Conservation (phyloP, 2,113 vertebrate species). For the Pristiophorus japonicus region DNA sequence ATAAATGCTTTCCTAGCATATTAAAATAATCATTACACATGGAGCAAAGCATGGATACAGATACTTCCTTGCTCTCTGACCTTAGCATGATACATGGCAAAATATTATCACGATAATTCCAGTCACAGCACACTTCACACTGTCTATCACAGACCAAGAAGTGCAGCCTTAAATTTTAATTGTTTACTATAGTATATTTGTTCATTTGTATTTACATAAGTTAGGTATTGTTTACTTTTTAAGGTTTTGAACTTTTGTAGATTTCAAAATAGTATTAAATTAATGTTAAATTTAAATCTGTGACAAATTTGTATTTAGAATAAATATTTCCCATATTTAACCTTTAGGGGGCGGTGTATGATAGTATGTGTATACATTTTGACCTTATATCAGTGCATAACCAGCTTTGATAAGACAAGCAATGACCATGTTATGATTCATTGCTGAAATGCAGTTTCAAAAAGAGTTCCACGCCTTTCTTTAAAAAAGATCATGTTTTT, state of each 20-base stretch:
- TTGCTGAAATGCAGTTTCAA: background rate
- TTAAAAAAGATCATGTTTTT: background rate
- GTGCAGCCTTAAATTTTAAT: no score
- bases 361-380: background rate
- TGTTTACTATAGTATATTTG: background rate
- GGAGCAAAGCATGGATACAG: no score
- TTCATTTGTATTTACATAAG: background rate
- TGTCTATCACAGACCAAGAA: no score
- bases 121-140: no score
- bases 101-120: no score
- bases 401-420: background rate
- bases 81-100: no score
- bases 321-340: background rate
- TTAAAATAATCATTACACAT: no score
- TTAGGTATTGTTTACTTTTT: background rate
- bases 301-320: background rate
- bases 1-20: no score
- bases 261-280: background rate
- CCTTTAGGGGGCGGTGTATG: background rate
- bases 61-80: no score
- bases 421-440: background rate
- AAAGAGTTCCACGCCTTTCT: background rate
- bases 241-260: background rate
- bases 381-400: background rate
- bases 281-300: background rate